Evolutionary conservation across 2,113 vertebrate genomes (phyloP).

Genomic region (Crotalus helleri): DNA sequence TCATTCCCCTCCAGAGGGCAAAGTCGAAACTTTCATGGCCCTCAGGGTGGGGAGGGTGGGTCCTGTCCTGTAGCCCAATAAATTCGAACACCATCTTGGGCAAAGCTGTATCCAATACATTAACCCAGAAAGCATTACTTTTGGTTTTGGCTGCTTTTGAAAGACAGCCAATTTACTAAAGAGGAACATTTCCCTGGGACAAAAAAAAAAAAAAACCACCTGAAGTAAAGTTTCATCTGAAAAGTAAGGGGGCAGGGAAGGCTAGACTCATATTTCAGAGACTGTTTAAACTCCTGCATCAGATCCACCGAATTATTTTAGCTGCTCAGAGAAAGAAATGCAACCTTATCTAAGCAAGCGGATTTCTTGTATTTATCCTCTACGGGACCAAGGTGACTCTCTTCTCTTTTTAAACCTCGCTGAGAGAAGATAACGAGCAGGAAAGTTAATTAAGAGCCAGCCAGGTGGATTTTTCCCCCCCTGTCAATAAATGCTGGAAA

Average conservation of each 20-base stretch:
- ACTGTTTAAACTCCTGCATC: constrained; percentile 32
- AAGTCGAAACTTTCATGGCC: neutral
- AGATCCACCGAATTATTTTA: constrained; percentile 27
- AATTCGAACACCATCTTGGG: neutral
- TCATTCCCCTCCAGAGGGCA: neutral
- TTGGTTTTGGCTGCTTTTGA: neutral
- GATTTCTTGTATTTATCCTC: neutral
- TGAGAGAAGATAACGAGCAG: neutral
- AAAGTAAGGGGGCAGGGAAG: neutral
- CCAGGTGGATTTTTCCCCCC: constrained; percentile 19
- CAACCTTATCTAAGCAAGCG: neutral
- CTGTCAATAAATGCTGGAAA: neutral
- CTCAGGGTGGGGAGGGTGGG: neutral
- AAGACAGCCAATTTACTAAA: neutral
- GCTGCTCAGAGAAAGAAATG: neutral
- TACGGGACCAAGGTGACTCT: neutral
- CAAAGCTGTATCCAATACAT: neutral
- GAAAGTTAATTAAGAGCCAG: neutral
- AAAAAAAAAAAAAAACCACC: neutral
- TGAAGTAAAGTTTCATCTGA: constrained; percentile 15
- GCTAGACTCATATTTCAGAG: neutral
- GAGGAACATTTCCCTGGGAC: constrained; percentile 13
- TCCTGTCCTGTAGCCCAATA: neutral
- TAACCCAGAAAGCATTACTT: neutral
- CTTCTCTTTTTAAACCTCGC: neutral